phyloP scores from a whole-genome alignment of 1,140 invertebrate genomes.

The Bicyclus anynana region DNA sequence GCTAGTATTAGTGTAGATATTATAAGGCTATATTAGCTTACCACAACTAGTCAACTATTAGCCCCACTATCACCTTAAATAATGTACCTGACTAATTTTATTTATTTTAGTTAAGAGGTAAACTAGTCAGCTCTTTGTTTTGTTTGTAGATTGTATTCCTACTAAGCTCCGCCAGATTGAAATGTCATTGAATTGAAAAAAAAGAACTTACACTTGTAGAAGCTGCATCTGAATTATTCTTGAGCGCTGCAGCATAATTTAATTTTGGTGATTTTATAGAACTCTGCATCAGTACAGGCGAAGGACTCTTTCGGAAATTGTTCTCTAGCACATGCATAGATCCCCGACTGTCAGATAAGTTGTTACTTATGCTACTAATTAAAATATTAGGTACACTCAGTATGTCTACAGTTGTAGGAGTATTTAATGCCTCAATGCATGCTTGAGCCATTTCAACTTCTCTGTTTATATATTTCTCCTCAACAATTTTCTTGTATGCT shows the following conservation, averaged over 20 bases:
- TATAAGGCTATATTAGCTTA: too few species aligned
- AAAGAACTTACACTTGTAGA: slow-evolving; percentile 53
- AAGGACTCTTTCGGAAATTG: slow-evolving; percentile 38
- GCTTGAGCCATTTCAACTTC: slow-evolving; percentile 62
- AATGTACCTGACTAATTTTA: too few species aligned
- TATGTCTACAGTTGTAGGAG: slow-evolving; percentile 45
- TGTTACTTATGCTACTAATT: slow-evolving; percentile 37
- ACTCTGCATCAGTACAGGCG: slow-evolving; percentile 39
- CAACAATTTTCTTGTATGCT: slow-evolving; percentile 47
- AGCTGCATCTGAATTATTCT: slow-evolving; percentile 39
- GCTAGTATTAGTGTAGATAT: too few species aligned
- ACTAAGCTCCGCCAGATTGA: neutral
- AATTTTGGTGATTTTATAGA: slow-evolving; percentile 36
- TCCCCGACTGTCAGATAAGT: slow-evolving; percentile 37
- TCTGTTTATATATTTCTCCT: slow-evolving; percentile 47
- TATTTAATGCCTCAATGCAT: slow-evolving; percentile 58
- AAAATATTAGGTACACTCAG: slow-evolving; percentile 48
- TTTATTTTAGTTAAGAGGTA: too few species aligned
- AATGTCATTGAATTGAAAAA: neutral
- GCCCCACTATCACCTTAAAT: too few species aligned
- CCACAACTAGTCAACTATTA: too few species aligned
- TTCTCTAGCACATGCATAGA: slow-evolving; percentile 36
- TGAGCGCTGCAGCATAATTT: slow-evolving; percentile 57
- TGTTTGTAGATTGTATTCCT: too few species aligned
- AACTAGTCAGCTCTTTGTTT: too few species aligned